These are phyloP conservation scores for Oreochromis tanganicae DNA, from an alignment of 2,113 vertebrate genomes.

Conservation along the genomic window DNA sequence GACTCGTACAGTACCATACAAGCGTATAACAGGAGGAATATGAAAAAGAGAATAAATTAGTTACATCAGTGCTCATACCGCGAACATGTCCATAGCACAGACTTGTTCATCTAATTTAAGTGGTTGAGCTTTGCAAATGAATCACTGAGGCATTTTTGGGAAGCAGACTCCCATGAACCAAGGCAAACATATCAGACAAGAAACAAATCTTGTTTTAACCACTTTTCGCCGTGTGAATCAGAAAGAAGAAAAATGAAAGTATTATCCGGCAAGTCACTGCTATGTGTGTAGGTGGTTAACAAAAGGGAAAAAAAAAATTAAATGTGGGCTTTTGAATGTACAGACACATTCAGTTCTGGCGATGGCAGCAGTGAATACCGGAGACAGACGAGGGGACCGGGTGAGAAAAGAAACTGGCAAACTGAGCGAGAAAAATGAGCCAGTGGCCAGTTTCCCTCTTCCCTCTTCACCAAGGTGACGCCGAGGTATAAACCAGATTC, in stretches of 20 bases:
- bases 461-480: slow-evolving; percentile 26
- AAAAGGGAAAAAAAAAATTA: background rate
- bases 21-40: background rate
- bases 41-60: background rate
- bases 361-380: background rate
- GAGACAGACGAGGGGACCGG: background rate
- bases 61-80: background rate
- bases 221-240: background rate
- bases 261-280: background rate
- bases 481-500: slow-evolving; percentile 32
- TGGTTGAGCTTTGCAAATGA: background rate
- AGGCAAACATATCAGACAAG: slow-evolving; percentile 12
- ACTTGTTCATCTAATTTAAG: background rate
- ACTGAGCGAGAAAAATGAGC: background rate
- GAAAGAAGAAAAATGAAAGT: background rate
- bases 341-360: background rate
- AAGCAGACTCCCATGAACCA: background rate
- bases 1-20: background rate
- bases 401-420: background rate
- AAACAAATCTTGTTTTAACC: slow-evolving; percentile 21
- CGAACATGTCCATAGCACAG: background rate
- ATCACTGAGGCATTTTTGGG: slow-evolving; percentile 5
- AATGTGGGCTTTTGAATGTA: slow-evolving; percentile 12
- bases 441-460: background rate
- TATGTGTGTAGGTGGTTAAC: slow-evolving; percentile 15